Percentiles rank a stretch among this genome's conserved stretches.
Evolutionary conservation across 2,888 invertebrate species (phyloP).

Genomic region (Pachydiplax longipennis): DNA sequence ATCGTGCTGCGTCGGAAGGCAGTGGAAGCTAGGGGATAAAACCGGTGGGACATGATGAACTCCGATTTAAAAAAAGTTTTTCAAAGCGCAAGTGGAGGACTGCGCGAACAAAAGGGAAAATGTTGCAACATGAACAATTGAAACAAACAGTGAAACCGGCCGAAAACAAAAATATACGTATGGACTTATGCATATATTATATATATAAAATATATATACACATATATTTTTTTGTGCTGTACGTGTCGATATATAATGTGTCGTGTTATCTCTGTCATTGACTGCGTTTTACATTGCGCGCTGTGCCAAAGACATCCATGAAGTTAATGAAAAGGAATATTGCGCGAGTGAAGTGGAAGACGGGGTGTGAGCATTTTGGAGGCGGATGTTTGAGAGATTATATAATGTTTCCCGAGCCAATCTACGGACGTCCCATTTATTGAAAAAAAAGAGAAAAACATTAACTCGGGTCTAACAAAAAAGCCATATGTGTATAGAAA

Average conservation of each 20-base stretch:
- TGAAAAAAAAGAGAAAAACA: neutral
- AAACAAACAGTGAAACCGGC: slow-evolving; percentile 41
- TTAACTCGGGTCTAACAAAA: slow-evolving; percentile 22
- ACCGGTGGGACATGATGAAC: slow-evolving; percentile 32
- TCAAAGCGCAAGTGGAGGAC: neutral
- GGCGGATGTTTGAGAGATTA: slow-evolving; percentile 15
- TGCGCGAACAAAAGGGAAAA: neutral
- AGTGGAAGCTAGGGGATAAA: slow-evolving; percentile 1
- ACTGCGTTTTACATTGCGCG: slow-evolving; percentile 38
- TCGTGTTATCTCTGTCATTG: slow-evolving; percentile 43
- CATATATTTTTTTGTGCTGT: slow-evolving; percentile 45
- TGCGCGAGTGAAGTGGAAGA: neutral
- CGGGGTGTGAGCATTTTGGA: neutral
- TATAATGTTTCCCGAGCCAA: slow-evolving; percentile 18
- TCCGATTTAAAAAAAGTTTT: neutral
- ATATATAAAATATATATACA: slow-evolving; percentile 40
- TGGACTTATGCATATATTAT: slow-evolving; percentile 41
- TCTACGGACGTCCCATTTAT: neutral
- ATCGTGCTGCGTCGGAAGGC: neutral
- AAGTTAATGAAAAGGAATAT: slow-evolving; percentile 5
- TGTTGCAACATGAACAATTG: slow-evolving; percentile 13
- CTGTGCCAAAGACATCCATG: slow-evolving; percentile 41
- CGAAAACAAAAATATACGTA: slow-evolving; percentile 38
- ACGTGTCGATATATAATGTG: slow-evolving; percentile 42
- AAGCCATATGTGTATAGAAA: slow-evolving; percentile 36